phyloP scores from a whole-genome alignment of 2,797 vertebrate genomes.

The Etheostoma perlongum region DNA sequence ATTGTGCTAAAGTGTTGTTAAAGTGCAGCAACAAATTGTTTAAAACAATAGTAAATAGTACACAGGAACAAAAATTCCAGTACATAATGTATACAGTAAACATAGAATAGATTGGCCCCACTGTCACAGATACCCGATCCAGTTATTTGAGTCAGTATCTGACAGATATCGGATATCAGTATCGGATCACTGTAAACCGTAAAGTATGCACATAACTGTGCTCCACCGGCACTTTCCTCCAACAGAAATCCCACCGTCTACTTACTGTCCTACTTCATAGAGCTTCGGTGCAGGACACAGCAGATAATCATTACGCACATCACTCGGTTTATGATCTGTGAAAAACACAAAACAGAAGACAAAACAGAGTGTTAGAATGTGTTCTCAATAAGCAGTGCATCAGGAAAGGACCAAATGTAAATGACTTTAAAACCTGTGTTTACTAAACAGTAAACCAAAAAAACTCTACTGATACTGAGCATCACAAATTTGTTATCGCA shows the following conservation, averaged over 20 bases:
- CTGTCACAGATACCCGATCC: too few species aligned
- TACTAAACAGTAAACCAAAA: neutral
- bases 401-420: neutral
- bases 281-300: constrained; percentile 92
- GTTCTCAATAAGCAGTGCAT: neutral
- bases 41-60: too few species aligned
- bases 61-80: too few species aligned
- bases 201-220: neutral
- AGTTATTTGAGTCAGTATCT: too few species aligned
- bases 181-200: neutral
- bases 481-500: neutral
- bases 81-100: too few species aligned
- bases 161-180: too few species aligned
- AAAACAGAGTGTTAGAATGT: neutral
- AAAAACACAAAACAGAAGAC: constrained; percentile 38
- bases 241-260: constrained; percentile 50
- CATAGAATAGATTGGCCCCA: too few species aligned
- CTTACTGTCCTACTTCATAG: constrained; percentile 92
- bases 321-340: constrained; percentile 88
- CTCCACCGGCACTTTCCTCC: neutral
- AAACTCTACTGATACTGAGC: too few species aligned
- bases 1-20: too few species aligned
- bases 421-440: neutral
- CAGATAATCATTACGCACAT: constrained; percentile 85
- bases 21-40: too few species aligned